phyloP scores from a whole-genome alignment of 2,113 vertebrate genomes.

The Thryonomys swinderianus region DNA sequence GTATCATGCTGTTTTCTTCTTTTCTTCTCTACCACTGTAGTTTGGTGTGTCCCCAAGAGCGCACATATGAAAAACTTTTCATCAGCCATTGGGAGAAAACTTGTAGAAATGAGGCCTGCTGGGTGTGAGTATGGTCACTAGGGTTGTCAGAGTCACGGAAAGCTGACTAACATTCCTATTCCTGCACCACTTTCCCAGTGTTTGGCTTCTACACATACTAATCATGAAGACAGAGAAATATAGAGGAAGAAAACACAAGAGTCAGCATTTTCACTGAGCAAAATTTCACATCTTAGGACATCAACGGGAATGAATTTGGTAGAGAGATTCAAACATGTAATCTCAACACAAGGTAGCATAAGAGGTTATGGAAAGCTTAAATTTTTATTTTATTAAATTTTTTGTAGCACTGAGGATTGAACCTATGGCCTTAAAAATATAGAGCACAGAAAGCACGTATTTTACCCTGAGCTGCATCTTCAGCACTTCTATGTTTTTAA shows the following conservation, averaged over 20 bases:
- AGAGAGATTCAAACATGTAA: conserved; percentile 15
- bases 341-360: background rate
- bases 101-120: background rate
- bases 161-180: background rate
- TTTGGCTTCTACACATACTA: background rate
- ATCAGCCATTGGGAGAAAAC: background rate
- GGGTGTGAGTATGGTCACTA: background rate
- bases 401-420: background rate
- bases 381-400: background rate
- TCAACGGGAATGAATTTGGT: background rate
- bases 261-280: background rate
- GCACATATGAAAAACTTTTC: fast-evolving
- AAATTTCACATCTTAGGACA: background rate
- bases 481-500: background rate
- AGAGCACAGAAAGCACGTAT: background rate
- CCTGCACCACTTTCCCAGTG: fast-evolving
- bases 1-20: background rate
- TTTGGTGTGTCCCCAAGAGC: background rate
- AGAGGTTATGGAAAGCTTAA: background rate
- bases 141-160: background rate
- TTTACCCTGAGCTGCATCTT: background rate
- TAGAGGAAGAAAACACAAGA: conserved; percentile 15
- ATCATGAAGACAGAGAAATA: background rate
- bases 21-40: background rate
- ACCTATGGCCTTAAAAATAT: background rate